Conservation (phyloP, 2,797 vertebrate genomes). For the Labroides dimidiatus region DNA sequence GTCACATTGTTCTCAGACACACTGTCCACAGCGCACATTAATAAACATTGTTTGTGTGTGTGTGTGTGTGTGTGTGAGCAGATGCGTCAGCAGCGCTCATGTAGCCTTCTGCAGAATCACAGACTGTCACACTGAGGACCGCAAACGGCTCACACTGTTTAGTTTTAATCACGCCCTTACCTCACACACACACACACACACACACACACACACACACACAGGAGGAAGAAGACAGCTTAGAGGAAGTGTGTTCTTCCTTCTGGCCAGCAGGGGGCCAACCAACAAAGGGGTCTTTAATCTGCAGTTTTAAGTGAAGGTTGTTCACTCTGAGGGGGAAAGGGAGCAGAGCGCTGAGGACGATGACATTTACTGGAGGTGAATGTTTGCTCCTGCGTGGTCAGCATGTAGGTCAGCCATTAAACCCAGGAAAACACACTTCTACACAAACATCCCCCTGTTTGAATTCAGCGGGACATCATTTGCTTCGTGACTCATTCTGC, state of each 20-base stretch:
- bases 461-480: neutral
- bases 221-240: too few relatives aligned
- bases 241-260: too few relatives aligned
- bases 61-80: conserved; percentile 9
- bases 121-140: conserved; percentile 8
- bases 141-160: neutral
- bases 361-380: neutral
- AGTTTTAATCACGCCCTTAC: neutral
- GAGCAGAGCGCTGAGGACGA: neutral
- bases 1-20: conserved; percentile 72
- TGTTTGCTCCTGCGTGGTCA: neutral
- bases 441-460: neutral
- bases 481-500: neutral
- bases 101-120: conserved; percentile 40
- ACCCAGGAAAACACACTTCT: neutral
- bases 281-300: too few relatives aligned
- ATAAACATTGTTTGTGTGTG: conserved; percentile 52
- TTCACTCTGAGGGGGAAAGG: neutral
- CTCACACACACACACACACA: neutral
- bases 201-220: neutral
- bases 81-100: conserved; percentile 17
- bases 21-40: conserved; percentile 61
- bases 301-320: too few relatives aligned
- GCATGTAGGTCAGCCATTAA: neutral
- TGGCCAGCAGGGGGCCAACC: too few relatives aligned